These are phyloP conservation scores for Drosophila putrida DNA, from an alignment of 2,888 invertebrate species.

Conservation along the genomic window DNA sequence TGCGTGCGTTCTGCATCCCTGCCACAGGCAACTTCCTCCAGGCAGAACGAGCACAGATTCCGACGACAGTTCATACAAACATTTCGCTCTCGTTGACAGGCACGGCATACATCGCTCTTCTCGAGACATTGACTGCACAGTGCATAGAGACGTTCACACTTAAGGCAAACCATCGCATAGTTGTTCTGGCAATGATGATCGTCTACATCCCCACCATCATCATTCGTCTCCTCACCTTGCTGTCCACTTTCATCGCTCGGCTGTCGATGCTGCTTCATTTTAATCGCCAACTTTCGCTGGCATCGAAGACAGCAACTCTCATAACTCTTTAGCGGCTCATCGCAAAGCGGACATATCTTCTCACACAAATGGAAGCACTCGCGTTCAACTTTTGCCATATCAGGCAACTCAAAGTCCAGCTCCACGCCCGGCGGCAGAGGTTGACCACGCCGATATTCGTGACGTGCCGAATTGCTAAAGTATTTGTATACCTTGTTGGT, in stretches of 20 bases:
- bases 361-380: conserved; percentile 83
- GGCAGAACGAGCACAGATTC: conserved; percentile 81
- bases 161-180: conserved; percentile 79
- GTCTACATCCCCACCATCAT: conserved; percentile 26
- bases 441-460: conserved; percentile 76
- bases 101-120: conserved; percentile 76
- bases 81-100: conserved; percentile 82
- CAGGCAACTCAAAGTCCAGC: conserved; percentile 75
- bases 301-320: conserved; percentile 83
- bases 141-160: conserved; percentile 81
- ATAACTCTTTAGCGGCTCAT: conserved; percentile 79
- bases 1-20: conserved; percentile 72
- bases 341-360: conserved; percentile 82
- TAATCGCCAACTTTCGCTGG: conserved; percentile 75
- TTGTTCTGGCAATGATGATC: conserved; percentile 62
- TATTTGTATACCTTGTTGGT: conserved; percentile 84
- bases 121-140: conserved; percentile 77
- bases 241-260: conserved; percentile 24
- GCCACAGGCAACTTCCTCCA: conserved; percentile 80
- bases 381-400: conserved; percentile 71
- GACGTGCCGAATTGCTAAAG: conserved; percentile 84
- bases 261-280: conserved; percentile 52
- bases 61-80: conserved; percentile 82
- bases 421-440: conserved; percentile 67
- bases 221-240: conserved; percentile 9